These are phyloP conservation scores for Oscheius sp. DNA, from an alignment of 2,888 invertebrate genomes.

Conservation along the genomic window DNA sequence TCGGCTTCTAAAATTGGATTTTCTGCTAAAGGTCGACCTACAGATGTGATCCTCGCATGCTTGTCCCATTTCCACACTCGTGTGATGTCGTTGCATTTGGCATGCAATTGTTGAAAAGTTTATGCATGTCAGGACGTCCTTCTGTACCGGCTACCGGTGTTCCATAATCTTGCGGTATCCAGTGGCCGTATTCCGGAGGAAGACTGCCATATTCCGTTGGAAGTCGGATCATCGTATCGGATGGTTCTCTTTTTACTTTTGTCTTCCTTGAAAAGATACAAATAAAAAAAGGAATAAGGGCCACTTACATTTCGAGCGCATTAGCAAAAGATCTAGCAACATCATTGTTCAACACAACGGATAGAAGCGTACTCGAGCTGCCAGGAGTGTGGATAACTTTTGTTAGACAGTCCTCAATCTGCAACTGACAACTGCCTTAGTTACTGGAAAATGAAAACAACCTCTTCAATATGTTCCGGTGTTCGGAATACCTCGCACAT, in stretches of 20 bases:
- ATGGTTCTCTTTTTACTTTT: constrained; percentile 45
- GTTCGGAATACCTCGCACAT: constrained; percentile 73
- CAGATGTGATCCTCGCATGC: neutral
- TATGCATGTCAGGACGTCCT: constrained; percentile 58
- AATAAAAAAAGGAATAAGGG: neutral
- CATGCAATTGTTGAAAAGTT: constrained; percentile 43
- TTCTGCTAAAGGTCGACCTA: neutral
- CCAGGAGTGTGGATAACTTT: constrained; percentile 5
- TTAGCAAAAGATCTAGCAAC: constrained; percentile 32
- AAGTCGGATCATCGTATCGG: constrained; percentile 54
- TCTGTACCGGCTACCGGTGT: constrained; percentile 56
- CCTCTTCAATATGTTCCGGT: constrained; percentile 62
- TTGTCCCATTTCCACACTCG: neutral
- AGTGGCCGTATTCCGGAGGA: constrained; percentile 55
- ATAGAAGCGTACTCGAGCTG: constrained; percentile 24
- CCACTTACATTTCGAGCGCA: constrained; percentile 24
- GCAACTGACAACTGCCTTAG: neutral
- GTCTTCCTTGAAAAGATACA: constrained; percentile 35
- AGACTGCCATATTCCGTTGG: constrained; percentile 60
- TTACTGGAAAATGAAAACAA: neutral
- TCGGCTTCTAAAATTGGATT: neutral
- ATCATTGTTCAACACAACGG: constrained; percentile 32
- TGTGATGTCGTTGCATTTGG: constrained; percentile 5
- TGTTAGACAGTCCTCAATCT: constrained; percentile 30
- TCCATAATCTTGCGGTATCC: constrained; percentile 59